Evolutionary conservation across 2,113 vertebrate genomes (phyloP), one percentile per base, ranked within the genome.

Genomic region (Rhodinocichla rosea): DNA sequence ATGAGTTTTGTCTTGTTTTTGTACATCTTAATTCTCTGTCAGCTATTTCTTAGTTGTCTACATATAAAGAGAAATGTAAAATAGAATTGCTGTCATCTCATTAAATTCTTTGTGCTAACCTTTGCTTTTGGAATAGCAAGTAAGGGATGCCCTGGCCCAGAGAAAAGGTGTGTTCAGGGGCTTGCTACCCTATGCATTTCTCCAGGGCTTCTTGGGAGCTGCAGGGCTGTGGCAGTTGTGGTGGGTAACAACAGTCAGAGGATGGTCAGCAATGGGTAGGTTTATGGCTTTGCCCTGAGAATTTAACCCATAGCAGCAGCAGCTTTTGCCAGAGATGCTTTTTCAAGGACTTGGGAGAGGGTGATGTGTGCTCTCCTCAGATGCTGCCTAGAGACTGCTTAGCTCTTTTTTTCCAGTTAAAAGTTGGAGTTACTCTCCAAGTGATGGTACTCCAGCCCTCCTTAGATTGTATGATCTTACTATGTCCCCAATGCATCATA

Each of bases 401-500:
- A 27, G 37, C 49, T 69, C 26, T 79, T 76, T 45, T 45, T 80
- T 60, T 53, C 35, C 30, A 21, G 8, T 44, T 60, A 44, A 39
- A 9, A 14, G 15, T 11, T 33, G 18, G 42, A 92, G 53, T 7
- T 75, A 18, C 8, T 75, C 10, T 82, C 49, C 9, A 37, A 22
- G 37, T 49, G 17, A 16, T 15, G 24, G 40, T 30, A 15, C 33
- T 30, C n/a, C 17, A 52, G 26, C 17, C 23, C 15, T 87, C 23
- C 47, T 65, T 56, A n/a, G 17, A 10, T 8, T n/a, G 28, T 9
- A 6, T 2, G 4, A n/a, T 49, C 10, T 53, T 56, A 17, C 13
- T 21, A 0, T 24, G 14, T 27, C 1, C 1, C 33, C 4, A 15
- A 4, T 4, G 9, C 28, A 18, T 69, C 19, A 2, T 10, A 44